Percentiles rank a stretch among this genome's conserved stretches.
Evolutionary conservation across 2,888 invertebrate genomes (phyloP).

Genomic region (Spodoptera exigua): DNA sequence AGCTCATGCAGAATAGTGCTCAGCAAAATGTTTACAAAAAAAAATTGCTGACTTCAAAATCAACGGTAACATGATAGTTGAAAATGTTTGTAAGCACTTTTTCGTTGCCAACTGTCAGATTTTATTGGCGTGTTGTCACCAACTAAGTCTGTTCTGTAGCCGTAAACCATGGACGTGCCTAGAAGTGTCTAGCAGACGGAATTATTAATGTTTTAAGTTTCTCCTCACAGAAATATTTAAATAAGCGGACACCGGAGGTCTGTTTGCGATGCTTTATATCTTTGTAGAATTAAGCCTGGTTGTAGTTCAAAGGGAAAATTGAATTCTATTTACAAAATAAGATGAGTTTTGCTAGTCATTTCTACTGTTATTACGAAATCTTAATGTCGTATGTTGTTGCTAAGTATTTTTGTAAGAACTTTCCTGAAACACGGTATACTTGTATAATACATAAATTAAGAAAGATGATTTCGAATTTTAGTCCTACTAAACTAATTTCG

Average conservation of each 20-base stretch:
- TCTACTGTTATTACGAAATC: slow-evolving; percentile 4
- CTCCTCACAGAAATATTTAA: slow-evolving; percentile 29
- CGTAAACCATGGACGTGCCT: slow-evolving; percentile 52
- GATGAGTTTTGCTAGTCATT: slow-evolving; percentile 4
- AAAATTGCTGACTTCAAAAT: slow-evolving; percentile 57
- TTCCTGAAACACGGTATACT: too few relatives aligned
- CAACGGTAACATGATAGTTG: slow-evolving; percentile 57
- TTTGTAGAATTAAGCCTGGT: slow-evolving; percentile 4
- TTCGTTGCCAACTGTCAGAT: slow-evolving; percentile 80
- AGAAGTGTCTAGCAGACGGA: slow-evolving; percentile 57
- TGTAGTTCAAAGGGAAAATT: slow-evolving; percentile 13
- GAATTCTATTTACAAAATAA: slow-evolving; percentile 12
- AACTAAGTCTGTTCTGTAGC: slow-evolving; percentile 75
- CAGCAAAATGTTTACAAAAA: slow-evolving; percentile 3
- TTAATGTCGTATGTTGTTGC: not conserved
- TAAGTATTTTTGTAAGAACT: too few relatives aligned
- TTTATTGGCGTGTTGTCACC: slow-evolving; percentile 78
- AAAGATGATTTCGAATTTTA: too few relatives aligned
- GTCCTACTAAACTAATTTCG: too few relatives aligned
- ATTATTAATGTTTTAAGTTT: slow-evolving; percentile 31
- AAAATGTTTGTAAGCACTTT: slow-evolving; percentile 72
- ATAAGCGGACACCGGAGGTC: slow-evolving; percentile 22
- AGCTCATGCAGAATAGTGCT: too few relatives aligned
- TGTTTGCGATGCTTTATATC: slow-evolving; percentile 20
- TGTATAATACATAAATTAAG: too few relatives aligned